Conservation (phyloP, 2,888 invertebrate genomes). For the Nomada flava region DNA sequence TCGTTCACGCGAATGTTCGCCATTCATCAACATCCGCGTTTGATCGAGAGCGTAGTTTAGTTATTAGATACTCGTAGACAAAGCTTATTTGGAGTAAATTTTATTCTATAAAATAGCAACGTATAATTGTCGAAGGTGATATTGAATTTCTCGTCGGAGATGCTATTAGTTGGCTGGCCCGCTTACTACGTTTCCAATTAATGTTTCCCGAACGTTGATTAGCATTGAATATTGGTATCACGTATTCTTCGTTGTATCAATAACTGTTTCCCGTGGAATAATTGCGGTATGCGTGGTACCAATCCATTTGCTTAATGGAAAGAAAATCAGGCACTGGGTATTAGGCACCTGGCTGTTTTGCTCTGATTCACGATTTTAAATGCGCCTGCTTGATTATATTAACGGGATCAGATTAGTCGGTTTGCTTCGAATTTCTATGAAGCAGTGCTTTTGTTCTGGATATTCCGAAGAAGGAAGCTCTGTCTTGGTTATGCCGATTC, state of each 20-base stretch:
- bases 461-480: no score
- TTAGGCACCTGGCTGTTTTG: background rate
- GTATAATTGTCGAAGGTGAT: background rate
- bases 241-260: background rate
- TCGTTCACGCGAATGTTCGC: background rate
- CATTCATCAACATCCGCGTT: background rate
- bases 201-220: background rate
- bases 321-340: conserved; percentile 14
- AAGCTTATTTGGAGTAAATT: background rate
- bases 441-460: background rate
- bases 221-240: background rate
- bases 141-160: background rate
- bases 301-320: conserved; percentile 20
- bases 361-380: background rate
- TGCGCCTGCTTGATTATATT: conserved; percentile 2
- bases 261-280: background rate
- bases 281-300: background rate
- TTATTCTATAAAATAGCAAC: background rate
- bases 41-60: background rate
- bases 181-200: background rate
- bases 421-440: background rate
- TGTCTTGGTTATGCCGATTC: background rate
- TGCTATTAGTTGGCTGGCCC: background rate
- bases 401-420: background rate
- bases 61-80: no score